Percentiles rank a stretch among this genome's conserved stretches.
These are phyloP conservation scores for Esox masquinongy DNA, from an alignment of 2,797 vertebrate genomes.

Conservation along the genomic window DNA sequence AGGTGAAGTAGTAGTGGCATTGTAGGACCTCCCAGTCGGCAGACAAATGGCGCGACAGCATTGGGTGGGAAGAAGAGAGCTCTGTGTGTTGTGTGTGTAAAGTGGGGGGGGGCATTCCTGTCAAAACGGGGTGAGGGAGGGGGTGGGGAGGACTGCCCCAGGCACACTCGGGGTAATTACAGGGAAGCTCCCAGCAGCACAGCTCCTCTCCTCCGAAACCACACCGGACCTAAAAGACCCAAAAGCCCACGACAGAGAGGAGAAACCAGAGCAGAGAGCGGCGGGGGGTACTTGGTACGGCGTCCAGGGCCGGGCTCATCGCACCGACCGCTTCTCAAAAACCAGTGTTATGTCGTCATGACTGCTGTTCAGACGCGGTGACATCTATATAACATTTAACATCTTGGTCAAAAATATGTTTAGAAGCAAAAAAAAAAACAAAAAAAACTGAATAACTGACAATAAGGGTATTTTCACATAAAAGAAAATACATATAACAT, in stretches of 20 bases:
- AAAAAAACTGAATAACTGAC: too few species aligned
- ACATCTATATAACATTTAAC: background rate
- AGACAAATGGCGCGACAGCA: background rate
- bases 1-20: background rate
- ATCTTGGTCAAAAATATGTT: background rate
- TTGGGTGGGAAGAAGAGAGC: background rate
- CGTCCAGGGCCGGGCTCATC: background rate
- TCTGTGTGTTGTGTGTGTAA: background rate
- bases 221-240: background rate
- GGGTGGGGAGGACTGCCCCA: slow-evolving; percentile 55
- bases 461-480: background rate
- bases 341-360: background rate
- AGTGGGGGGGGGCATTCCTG: background rate
- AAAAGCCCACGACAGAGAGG: background rate
- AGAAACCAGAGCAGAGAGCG: background rate
- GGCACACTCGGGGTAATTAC: slow-evolving; percentile 67
- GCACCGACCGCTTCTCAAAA: background rate
- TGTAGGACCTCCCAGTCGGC: background rate
- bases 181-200: slow-evolving; percentile 60
- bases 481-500: background rate
- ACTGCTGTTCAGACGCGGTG: background rate
- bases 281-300: background rate
- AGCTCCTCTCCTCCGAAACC: slow-evolving; percentile 39
- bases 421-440: background rate
- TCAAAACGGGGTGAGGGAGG: background rate